Evolutionary conservation across 2,888 invertebrate genomes (phyloP), one percentile per base, ranked within the genome.

Genomic region (Trichacis sp.): DNA sequence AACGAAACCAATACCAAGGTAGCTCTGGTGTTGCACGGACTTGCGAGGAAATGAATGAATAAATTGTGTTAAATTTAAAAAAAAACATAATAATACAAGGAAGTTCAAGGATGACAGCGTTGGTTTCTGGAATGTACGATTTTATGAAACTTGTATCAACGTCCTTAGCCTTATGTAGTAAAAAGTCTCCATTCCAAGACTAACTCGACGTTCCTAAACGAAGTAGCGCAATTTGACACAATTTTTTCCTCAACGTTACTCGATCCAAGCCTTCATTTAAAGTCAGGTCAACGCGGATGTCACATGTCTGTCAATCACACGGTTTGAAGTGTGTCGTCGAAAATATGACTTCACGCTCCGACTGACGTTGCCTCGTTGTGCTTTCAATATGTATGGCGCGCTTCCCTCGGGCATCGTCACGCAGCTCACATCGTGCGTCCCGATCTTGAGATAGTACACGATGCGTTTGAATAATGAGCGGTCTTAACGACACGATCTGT

Each of bases 401-500:
- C 69, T 70, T 75, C 72, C 69, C 68, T 30, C 64, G 68, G 70
- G 70, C 75, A 75, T 77, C 75, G 74, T 77, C 75, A 77, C 77
- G 76, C 77, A 69, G 74, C 74, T 77, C 77, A 74, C 79, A 79
- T 77, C 75, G 74, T n/a, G n/a, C n/a, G 75, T 67, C 56, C 64
- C 78, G 78, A 79, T 79, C 75, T 77, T 78, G 77, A 78, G 77
- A 80, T 79, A 73, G 78, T 72, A 79, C 78, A 78, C 75, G 74
- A 73, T 75, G 77, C 76, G 79, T 79, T 80, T 80, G 80, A 80
- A 79, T 80, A 80, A 79, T 77, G 79, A 78, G 76, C 70, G 69
- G 63, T 68, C 70, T 73, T 73, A 73, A 77, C 75, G 77, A 78
- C 50, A 12, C 71, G 75, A 77, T 76, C 76, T 73, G 73, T 71